These are phyloP conservation scores for Podocnemis expansa DNA, from an alignment of 2,113 vertebrate species.

Conservation along the genomic window DNA sequence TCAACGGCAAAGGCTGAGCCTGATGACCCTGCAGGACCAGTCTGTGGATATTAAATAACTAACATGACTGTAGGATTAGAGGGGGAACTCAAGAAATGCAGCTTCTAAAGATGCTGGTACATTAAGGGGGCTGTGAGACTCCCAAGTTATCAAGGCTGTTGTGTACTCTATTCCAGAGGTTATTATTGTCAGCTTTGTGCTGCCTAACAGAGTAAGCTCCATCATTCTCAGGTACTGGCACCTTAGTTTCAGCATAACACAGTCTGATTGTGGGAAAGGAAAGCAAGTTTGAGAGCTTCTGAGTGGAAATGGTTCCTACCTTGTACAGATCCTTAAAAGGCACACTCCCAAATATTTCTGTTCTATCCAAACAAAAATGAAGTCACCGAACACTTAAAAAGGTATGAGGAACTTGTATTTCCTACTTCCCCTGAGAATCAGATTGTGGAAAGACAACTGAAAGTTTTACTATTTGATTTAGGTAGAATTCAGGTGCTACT, in stretches of 20 bases:
- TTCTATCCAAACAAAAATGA: not conserved
- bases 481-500: no score
- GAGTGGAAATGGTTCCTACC: no score
- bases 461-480: no score
- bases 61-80: not conserved
- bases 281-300: no score
- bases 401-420: no score
- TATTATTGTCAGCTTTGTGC: no score
- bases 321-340: no score
- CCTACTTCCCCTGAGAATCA: not conserved
- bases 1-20: no score
- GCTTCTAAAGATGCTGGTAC: fast-evolving
- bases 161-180: fast-evolving
- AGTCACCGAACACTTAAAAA: no score
- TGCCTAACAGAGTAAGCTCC: no score
- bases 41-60: not conserved
- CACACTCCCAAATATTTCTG: not conserved
- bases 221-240: no score
- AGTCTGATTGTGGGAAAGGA: not conserved
- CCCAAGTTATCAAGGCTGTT: not conserved
- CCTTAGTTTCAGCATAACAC: not conserved
- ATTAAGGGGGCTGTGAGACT: not conserved
- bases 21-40: not conserved
- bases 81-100: fast-evolving
- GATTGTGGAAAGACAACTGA: not conserved